Percentiles rank a stretch among this genome's conserved stretches.
These are phyloP conservation scores for Protomyctophum bolini DNA, from an alignment of 2,113 vertebrate genomes.

Conservation along the genomic window DNA sequence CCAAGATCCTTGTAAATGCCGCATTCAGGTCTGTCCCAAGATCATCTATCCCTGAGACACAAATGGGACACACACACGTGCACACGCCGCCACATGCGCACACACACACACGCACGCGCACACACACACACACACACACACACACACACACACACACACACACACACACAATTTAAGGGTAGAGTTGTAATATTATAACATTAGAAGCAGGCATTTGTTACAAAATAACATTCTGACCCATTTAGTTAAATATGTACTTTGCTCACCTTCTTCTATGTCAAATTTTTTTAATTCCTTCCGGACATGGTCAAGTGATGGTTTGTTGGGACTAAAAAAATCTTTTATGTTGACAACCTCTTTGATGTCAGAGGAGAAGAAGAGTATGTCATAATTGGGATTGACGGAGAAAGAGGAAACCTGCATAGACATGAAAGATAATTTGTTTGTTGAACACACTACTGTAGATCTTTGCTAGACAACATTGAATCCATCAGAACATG, in stretches of 20 bases:
- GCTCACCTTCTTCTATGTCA: too few relatives aligned
- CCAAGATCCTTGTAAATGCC: slow-evolving; percentile 48
- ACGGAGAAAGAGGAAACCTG: slow-evolving; percentile 74
- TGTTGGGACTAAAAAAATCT: slow-evolving; percentile 21
- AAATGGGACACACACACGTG: background rate
- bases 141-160: slow-evolving; percentile 3
- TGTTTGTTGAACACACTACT: background rate
- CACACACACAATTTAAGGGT: background rate
- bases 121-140: background rate
- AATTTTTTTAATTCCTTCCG: too few relatives aligned
- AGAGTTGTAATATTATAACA: background rate
- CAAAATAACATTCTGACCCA: too few relatives aligned
- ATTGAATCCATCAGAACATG: too few relatives aligned
- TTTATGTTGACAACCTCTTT: slow-evolving; percentile 52
- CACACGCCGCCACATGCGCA: background rate
- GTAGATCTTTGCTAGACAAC: background rate
- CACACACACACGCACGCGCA: background rate
- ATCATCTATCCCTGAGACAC: slow-evolving; percentile 36
- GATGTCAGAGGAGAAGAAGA: slow-evolving; percentile 70
- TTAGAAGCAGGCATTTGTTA: background rate
- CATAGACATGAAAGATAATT: slow-evolving; percentile 22
- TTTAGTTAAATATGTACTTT: too few relatives aligned
- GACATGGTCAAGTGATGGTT: too few relatives aligned
- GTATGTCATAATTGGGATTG: slow-evolving; percentile 75
- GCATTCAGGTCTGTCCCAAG: slow-evolving; percentile 71